Evolutionary conservation across 2,797 vertebrate genomes (phyloP).

Genomic region (Echiichthys vipera): DNA sequence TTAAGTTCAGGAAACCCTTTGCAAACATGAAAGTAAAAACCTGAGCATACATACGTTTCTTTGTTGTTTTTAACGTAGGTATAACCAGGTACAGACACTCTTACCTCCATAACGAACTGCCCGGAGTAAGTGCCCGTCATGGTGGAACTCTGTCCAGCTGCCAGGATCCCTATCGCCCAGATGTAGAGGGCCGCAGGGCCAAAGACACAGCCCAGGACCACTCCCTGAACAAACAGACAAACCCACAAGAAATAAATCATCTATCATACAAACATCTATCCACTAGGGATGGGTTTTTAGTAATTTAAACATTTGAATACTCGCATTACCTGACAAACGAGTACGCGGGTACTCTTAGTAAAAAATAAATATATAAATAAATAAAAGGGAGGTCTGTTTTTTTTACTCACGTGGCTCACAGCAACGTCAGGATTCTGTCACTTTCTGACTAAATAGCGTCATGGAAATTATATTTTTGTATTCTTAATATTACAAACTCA

Average conservation of each 20-base stretch:
- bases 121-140: conserved; percentile 98
- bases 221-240: conserved; percentile 61
- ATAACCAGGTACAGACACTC: not conserved
- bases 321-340: no score
- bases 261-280: not conserved
- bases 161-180: conserved; percentile 97
- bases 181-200: conserved; percentile 95
- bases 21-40: not conserved
- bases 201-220: conserved; percentile 92
- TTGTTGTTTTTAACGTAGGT: not conserved
- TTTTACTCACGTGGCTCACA: no score
- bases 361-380: no score
- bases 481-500: no score
- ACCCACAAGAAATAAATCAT: not conserved
- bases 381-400: no score
- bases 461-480: no score
- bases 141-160: conserved; percentile 97
- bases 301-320: no score
- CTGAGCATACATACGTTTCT: not conserved
- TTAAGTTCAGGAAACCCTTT: conserved; percentile 94
- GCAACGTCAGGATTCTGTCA: no score
- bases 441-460: no score
- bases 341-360: no score
- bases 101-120: conserved; percentile 99
- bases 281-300: no score